Evolutionary conservation across 2,888 invertebrate genomes (phyloP).

Genomic region (Drosophila anomelani): DNA sequence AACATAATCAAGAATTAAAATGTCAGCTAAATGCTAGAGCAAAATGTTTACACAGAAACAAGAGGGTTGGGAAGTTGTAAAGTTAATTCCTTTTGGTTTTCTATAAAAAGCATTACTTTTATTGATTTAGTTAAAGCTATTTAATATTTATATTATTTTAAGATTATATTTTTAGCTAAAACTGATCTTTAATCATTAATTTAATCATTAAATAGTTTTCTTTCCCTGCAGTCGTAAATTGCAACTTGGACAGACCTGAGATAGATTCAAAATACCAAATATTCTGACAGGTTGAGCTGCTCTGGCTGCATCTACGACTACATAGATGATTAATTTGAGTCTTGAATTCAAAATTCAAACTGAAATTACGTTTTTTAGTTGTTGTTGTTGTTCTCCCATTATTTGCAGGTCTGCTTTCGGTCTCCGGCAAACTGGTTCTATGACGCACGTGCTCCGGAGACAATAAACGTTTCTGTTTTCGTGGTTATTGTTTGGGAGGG

Average conservation of each 20-base stretch:
- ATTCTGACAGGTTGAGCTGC: constrained; percentile 16
- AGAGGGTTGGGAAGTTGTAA: not conserved
- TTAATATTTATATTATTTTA: not conserved
- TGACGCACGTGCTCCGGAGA: constrained; percentile 69
- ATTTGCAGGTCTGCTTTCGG: constrained; percentile 34
- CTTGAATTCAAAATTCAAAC: constrained; percentile 22
- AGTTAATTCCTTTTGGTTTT: too few species aligned
- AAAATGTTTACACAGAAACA: not conserved
- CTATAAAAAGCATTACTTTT: not conserved
- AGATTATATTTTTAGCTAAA: not conserved
- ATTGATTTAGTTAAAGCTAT: not conserved
- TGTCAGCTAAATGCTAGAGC: constrained; percentile 5
- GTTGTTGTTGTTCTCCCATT: constrained; percentile 33
- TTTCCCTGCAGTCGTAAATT: not conserved
- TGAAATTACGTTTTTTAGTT: constrained; percentile 15
- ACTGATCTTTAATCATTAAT: not conserved
- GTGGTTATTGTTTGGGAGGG: constrained; percentile 13
- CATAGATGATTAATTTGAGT: constrained; percentile 23
- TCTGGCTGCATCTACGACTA: constrained; percentile 3
- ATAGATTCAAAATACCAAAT: not conserved
- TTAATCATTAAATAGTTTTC: not conserved
- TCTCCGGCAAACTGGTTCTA: constrained; percentile 63
- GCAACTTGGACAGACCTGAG: not conserved
- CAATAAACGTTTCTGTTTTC: constrained; percentile 58
- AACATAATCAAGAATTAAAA: constrained; percentile 28